A percentile compares a stretch with the other conserved stretches of the same genome.
phyloP scores from a whole-genome alignment of 2,113 vertebrate species.

The Oryzias javanicus region DNA sequence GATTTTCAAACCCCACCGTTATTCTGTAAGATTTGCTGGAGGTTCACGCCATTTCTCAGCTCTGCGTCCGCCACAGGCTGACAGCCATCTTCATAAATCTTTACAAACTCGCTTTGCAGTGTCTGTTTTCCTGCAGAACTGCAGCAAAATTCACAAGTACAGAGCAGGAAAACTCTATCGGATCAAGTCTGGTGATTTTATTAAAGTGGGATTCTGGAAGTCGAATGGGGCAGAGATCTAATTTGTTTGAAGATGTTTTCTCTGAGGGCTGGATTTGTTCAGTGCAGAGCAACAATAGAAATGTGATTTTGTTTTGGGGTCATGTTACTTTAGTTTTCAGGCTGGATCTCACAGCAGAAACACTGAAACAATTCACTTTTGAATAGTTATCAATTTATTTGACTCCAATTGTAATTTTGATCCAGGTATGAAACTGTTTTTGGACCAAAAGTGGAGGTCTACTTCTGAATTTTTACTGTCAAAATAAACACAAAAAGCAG shows the following conservation, averaged over 20 bases:
- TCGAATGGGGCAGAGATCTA: constrained; percentile 33
- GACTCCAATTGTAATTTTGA: too few species aligned
- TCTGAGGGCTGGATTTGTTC: constrained; percentile 35
- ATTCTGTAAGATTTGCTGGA: too few species aligned
- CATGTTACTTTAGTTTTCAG: constrained; percentile 29
- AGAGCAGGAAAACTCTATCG: not conserved
- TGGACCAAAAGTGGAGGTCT: too few species aligned
- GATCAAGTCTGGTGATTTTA: constrained; percentile 24
- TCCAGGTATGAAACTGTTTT: too few species aligned
- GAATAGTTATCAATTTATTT: too few species aligned
- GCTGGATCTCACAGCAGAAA: too few species aligned
- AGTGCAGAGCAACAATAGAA: constrained; percentile 23
- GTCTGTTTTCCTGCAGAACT: constrained; percentile 2
- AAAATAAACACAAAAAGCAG: too few species aligned
- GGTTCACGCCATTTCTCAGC: too few species aligned
- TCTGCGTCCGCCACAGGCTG: too few species aligned
- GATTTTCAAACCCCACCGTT: too few species aligned
- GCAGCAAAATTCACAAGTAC: constrained; percentile 9
- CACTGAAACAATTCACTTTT: too few species aligned
- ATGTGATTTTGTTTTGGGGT: constrained; percentile 38
- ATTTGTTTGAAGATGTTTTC: constrained; percentile 53
- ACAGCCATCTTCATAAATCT: not conserved
- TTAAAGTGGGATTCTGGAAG: constrained; percentile 20
- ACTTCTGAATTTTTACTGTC: too few species aligned
- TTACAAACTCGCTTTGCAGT: not conserved